phyloP scores from a whole-genome alignment of 2,113 vertebrate genomes.

The Ophthalmotilapia sp. region DNA sequence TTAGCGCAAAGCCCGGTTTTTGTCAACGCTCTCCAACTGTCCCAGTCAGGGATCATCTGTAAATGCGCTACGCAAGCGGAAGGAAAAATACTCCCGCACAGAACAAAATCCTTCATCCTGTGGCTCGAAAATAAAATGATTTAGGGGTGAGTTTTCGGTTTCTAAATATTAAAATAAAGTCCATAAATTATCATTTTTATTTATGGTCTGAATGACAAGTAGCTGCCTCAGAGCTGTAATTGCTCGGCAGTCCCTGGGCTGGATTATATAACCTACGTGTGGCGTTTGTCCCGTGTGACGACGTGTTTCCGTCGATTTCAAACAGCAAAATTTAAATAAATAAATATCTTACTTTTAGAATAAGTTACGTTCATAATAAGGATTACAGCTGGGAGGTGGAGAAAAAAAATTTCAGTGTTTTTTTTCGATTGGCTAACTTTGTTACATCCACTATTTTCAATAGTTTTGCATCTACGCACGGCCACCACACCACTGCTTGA shows the following conservation, averaged over 20 bases:
- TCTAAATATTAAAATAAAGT: no score
- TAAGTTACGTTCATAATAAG: neutral
- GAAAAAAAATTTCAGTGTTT: accelerated
- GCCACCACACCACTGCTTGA: neutral
- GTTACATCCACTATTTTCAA: neutral
- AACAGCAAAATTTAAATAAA: neutral
- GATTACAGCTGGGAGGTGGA: neutral
- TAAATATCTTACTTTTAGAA: neutral
- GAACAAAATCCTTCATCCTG: neutral
- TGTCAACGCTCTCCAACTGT: neutral
- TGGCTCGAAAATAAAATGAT: neutral
- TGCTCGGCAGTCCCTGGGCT: neutral
- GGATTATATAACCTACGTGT: neutral
- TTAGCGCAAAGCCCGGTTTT: neutral
- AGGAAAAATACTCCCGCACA: neutral
- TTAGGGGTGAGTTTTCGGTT: accelerated
- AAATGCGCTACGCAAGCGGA: neutral
- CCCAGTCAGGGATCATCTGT: neutral
- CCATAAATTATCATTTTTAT: accelerated
- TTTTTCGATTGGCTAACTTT: neutral
- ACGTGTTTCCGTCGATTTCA: neutral
- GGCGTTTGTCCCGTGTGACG: accelerated
- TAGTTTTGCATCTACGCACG: neutral
- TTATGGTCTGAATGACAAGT: accelerated
- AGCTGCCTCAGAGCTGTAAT: neutral